Base-by-base conservation (phyloP, 1,140 invertebrate species). In the Trichonephila clavipes region DNA sequence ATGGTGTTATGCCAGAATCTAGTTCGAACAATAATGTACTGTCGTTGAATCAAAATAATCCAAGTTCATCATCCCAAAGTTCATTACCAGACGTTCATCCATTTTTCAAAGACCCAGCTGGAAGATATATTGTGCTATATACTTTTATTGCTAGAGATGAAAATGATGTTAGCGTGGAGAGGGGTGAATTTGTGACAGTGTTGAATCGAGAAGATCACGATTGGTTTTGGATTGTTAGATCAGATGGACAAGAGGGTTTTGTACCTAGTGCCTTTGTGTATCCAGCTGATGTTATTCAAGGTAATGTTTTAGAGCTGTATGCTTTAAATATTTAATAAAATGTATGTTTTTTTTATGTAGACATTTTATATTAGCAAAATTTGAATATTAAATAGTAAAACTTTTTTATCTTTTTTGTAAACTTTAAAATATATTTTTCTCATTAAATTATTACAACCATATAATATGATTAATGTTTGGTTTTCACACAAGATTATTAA, bases 211-310 rank as follows among this genome's bases (percentile, higher is more conserved):
- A 99, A 95, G 98, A 99, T 96, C 97, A 98, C 0, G 98, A 99
- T 95, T 99, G 98, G 98, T 99, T 98, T 95, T 99, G 98, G 98
- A 98, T 99, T 66, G 97, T 98, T 34, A 96, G 98, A 93, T 98
- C 97, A 95, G 98, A 99, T 95, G 98, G 98, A 1, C 98, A 98
- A 95, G 98, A 99, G 96, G 99, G 99, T 18, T 99, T 99, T 96
- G 98, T 99, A 58, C 99, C 99, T 12, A 98, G 98, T 58, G 98
- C 98, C n/a, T 99, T 99, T 96, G 98, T 99, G 0, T 99, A 98
- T 96, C 98, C 98, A 10, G 98, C 97, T 72, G 97, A 97, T 34
- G 97, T 98, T 62, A 97, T 98, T 89, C 97, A 98, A 96, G 96
- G 97, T 97, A 96, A 95, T 85, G 28, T 93, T 61, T 24, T 89